These are phyloP conservation scores for Cladorhizidae sp. DNA, from an alignment of 37 sponge, comb jelly and placozoan genomes.

Conservation along the genomic window DNA sequence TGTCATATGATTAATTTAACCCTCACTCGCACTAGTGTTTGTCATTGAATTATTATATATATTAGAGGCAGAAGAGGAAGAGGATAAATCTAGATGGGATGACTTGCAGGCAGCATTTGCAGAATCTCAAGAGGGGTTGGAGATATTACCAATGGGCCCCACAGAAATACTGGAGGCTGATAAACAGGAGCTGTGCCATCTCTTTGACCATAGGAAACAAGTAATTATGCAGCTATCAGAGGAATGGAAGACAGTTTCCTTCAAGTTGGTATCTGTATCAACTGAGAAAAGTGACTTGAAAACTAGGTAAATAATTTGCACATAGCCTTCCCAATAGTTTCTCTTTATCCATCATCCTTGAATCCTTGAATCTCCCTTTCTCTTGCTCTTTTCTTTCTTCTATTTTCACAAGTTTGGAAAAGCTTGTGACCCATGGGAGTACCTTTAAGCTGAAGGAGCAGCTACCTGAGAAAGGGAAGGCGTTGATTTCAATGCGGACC, in stretches of 20 bases:
- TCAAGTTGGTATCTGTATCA: constrained; percentile 36
- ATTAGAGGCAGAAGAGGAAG: no score
- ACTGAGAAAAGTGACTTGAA: constrained; percentile 49
- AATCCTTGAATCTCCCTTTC: neutral
- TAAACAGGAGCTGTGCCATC: constrained; percentile 62
- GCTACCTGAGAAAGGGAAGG: constrained; percentile 70
- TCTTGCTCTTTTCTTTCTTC: neutral
- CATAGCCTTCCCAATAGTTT: neutral
- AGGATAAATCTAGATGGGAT: neutral
- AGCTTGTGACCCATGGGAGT: constrained; percentile 34
- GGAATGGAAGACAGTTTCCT: constrained; percentile 61
- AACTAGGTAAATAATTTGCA: constrained; percentile 1
- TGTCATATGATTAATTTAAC: no score
- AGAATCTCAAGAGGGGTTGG: constrained; percentile 22
- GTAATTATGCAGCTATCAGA: constrained; percentile 55
- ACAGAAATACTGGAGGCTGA: constrained; percentile 74
- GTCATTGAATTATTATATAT: no score
- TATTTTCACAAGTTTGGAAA: constrained; percentile 25
- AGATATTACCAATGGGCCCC: constrained; percentile 45
- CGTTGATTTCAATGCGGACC: constrained; percentile 37
- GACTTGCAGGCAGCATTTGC: neutral
- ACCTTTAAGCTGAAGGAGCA: constrained; percentile 55
- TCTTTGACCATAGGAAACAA: constrained; percentile 66
- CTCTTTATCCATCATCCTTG: neutral
- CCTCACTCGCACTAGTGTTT: no score